These are phyloP conservation scores for Zaprionus taronus DNA, from an alignment of 1,140 invertebrate genomes.

Conservation along the genomic window DNA sequence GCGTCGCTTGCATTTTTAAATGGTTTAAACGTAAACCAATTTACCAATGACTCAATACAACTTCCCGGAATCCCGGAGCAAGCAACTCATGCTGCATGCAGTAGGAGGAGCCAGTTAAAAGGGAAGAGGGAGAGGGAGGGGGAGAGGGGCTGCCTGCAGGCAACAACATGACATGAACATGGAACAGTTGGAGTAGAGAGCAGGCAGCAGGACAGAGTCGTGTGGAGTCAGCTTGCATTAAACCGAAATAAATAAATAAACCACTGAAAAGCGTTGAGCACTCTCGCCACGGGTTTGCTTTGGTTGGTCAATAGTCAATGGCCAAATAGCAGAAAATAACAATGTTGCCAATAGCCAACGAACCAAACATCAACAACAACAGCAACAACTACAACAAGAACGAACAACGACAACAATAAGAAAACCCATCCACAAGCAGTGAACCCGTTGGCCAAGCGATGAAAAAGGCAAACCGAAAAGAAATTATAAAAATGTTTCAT, in stretches of 20 bases:
- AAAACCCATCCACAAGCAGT: conserved; percentile 29
- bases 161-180: neutral
- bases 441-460: conserved; percentile 22
- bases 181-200: neutral
- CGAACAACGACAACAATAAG: conserved; percentile 11
- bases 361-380: conserved; percentile 73
- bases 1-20: conserved; percentile 70
- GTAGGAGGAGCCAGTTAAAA: neutral
- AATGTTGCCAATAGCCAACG: conserved; percentile 81
- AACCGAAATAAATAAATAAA: conserved; percentile 81
- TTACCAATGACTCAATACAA: conserved; percentile 80
- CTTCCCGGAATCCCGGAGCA: conserved; percentile 61
- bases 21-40: conserved; percentile 81
- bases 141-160: neutral
- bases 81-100: conserved; percentile 4
- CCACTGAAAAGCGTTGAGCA: conserved; percentile 56
- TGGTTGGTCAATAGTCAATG: conserved; percentile 75
- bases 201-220: too few relatives aligned
- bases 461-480: conserved; percentile 40
- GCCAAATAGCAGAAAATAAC: conserved; percentile 80
- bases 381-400: conserved; percentile 36
- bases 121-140: neutral
- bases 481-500: conserved; percentile 79
- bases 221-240: conserved; percentile 64
- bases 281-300: conserved; percentile 28